phyloP scores from a whole-genome alignment of 2,113 vertebrate species.

The Mesitornis unicolor region DNA sequence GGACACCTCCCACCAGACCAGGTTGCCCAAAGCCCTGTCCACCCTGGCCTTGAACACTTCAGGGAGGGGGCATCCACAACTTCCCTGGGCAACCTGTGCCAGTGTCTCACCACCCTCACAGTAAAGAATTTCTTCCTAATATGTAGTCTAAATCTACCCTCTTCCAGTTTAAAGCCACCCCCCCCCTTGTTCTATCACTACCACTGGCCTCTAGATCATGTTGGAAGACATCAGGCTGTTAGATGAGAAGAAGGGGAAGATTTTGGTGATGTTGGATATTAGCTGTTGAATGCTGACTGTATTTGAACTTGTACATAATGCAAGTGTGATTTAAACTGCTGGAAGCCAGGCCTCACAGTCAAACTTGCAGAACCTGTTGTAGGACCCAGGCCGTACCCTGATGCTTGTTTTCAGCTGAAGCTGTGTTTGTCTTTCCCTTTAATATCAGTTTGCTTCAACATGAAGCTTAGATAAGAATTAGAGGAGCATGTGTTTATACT shows the following conservation, averaged over 20 bases:
- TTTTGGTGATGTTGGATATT: background rate
- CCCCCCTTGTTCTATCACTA: too few species aligned
- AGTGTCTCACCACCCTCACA: too few species aligned
- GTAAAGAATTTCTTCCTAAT: too few species aligned
- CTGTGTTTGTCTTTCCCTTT: background rate
- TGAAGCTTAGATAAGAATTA: background rate
- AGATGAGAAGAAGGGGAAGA: background rate
- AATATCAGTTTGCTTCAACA: background rate
- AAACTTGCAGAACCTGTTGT: background rate
- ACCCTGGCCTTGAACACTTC: too few species aligned
- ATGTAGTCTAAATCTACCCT: too few species aligned
- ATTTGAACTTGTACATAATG: background rate
- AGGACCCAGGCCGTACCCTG: background rate
- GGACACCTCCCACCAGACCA: too few species aligned
- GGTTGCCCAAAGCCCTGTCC: too few species aligned
- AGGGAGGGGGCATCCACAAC: too few species aligned
- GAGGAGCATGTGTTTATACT: background rate
- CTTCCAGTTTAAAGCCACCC: too few species aligned
- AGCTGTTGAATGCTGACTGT: background rate
- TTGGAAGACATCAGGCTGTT: background rate
- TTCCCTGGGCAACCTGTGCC: too few species aligned
- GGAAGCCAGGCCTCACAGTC: background rate
- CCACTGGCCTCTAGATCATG: rapidly evolving
- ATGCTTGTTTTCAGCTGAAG: background rate
- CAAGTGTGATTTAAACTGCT: rapidly evolving